Percentiles rank a stretch among this genome's conserved stretches.
These are phyloP conservation scores for Equus quagga DNA, from an alignment of 2,113 vertebrate species.

Conservation along the genomic window DNA sequence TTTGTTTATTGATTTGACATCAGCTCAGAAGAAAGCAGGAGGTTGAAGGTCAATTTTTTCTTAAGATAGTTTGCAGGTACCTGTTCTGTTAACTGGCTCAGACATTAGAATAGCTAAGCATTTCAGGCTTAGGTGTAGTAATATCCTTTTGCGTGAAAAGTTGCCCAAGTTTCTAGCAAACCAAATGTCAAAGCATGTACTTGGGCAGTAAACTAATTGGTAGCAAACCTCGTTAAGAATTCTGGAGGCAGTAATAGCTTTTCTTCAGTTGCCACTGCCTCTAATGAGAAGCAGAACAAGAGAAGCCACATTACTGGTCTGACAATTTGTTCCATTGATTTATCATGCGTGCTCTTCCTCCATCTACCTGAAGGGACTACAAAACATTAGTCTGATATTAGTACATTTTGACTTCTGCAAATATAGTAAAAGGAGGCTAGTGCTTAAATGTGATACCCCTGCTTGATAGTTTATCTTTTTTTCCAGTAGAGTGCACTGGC, in stretches of 20 bases:
- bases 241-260: slow-evolving; percentile 81
- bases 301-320: slow-evolving; percentile 78
- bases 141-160: slow-evolving; percentile 68
- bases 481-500: neutral
- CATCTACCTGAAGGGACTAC: slow-evolving; percentile 77
- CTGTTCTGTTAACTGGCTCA: slow-evolving; percentile 56
- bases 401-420: slow-evolving; percentile 72
- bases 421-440: neutral
- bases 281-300: slow-evolving; percentile 86
- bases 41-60: slow-evolving; percentile 75
- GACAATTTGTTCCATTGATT: slow-evolving; percentile 87
- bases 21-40: slow-evolving; percentile 62
- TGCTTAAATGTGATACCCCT: neutral
- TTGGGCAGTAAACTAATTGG: slow-evolving; percentile 84
- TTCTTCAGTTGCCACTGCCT: slow-evolving; percentile 82
- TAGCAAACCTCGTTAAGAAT: slow-evolving; percentile 84
- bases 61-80: slow-evolving; percentile 31
- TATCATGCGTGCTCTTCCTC: slow-evolving; percentile 78
- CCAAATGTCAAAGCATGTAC: slow-evolving; percentile 75
- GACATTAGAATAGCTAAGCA: neutral
- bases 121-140: slow-evolving; percentile 42
- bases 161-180: slow-evolving; percentile 48
- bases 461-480: neutral
- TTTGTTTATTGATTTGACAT: slow-evolving; percentile 73
- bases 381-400: slow-evolving; percentile 79